These are phyloP conservation scores for Orientallactaga bullata DNA, from an alignment of 2,113 vertebrate genomes.

Conservation along the genomic window DNA sequence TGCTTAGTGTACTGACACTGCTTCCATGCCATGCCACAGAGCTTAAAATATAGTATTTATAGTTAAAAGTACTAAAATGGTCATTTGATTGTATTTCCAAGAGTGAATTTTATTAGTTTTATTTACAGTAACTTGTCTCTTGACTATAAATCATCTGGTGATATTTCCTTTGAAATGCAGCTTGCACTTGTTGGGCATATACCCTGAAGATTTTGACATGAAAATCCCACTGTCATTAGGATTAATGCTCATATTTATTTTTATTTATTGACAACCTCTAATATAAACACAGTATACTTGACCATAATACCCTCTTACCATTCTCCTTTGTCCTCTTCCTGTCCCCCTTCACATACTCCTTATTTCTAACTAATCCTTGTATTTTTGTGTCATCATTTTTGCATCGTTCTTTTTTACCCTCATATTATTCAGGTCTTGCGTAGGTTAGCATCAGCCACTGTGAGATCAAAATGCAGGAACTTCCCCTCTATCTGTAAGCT, in stretches of 20 bases:
- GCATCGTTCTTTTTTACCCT: too few species aligned
- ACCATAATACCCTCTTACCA: too few species aligned
- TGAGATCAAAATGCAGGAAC: too few species aligned
- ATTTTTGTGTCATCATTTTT: too few species aligned
- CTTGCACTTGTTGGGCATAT: not conserved
- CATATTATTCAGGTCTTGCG: too few species aligned
- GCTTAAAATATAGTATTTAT: conserved; percentile 8
- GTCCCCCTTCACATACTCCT: too few species aligned
- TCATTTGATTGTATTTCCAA: conserved; percentile 16
- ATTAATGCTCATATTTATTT: conserved; percentile 52
- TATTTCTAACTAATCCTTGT: too few species aligned
- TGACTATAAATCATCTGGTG: not conserved
- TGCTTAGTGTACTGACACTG: not conserved
- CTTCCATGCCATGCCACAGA: not conserved
- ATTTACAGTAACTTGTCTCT: not conserved
- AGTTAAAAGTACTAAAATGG: conserved; percentile 28
- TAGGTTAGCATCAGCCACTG: too few species aligned
- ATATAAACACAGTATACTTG: too few species aligned
- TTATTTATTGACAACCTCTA: too few species aligned
- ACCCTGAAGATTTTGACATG: conserved; percentile 25
- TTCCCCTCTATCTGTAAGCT: too few species aligned
- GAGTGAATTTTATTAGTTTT: not conserved
- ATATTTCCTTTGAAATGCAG: not conserved
- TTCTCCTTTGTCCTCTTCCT: too few species aligned
- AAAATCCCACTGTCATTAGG: conserved; percentile 15